A percentile compares a stretch with the other conserved stretches of the same genome.
phyloP scores from a whole-genome alignment of 2,113 vertebrate genomes.

The Rattus rattus region DNA sequence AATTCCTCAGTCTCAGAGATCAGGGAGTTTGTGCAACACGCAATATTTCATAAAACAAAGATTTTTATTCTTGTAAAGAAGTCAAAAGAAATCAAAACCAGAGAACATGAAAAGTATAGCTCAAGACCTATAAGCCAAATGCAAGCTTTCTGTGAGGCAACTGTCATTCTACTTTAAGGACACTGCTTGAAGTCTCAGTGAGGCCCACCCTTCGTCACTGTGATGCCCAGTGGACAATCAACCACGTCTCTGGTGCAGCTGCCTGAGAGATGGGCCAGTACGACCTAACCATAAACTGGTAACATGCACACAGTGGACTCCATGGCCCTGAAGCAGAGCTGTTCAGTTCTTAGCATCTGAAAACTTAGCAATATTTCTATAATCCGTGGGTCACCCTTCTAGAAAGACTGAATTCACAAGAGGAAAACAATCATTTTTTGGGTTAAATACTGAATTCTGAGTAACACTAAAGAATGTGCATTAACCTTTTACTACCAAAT shows the following conservation, averaged over 20 bases:
- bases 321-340: neutral
- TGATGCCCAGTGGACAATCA: slow-evolving; percentile 28
- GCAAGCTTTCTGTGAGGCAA: neutral
- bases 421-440: neutral
- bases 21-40: neutral
- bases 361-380: neutral
- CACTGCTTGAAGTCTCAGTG: neutral
- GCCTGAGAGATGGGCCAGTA: neutral
- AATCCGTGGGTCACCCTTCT: neutral
- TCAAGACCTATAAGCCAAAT: neutral
- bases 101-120: neutral
- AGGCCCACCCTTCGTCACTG: neutral
- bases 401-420: neutral
- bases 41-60: neutral
- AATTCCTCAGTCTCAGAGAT: neutral
- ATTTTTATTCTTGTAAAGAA: neutral
- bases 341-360: neutral
- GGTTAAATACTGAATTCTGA: slow-evolving; percentile 1
- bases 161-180: neutral
- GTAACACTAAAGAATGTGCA: neutral
- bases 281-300: neutral
- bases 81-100: slow-evolving; percentile 40
- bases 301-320: neutral
- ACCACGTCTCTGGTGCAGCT: neutral
- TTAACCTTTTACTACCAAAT: neutral